phyloP scores from a whole-genome alignment of 2,888 invertebrate genomes.

The Limnephilus lunatus region DNA sequence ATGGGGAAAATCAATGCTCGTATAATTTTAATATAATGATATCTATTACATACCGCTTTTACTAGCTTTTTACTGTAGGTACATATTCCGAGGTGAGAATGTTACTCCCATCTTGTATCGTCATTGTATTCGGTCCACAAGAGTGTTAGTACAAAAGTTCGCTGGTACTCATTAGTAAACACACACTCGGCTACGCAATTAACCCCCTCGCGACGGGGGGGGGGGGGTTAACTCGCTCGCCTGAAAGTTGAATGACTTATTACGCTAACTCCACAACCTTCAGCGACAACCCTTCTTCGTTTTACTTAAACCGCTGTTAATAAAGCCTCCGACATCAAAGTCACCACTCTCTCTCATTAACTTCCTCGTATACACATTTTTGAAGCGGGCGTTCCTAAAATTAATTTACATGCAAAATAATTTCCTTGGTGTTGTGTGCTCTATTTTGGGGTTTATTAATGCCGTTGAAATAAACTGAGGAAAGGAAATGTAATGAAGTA shows the following conservation, averaged over 20 bases:
- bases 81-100: no score
- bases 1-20: no score
- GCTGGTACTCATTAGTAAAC: slow-evolving; percentile 38
- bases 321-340: slow-evolving; percentile 41
- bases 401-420: neutral
- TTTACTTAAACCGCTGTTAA: slow-evolving; percentile 43
- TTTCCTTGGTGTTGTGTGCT: neutral
- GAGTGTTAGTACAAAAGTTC: neutral
- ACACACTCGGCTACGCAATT: slow-evolving; percentile 14
- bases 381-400: neutral
- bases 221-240: neutral
- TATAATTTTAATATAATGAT: no score
- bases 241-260: slow-evolving; percentile 41
- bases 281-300: slow-evolving; percentile 34
- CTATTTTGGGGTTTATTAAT: neutral
- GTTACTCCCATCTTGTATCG: neutral
- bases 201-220: neutral
- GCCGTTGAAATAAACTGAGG: neutral
- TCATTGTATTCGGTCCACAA: neutral
- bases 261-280: neutral
- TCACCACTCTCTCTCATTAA: slow-evolving; percentile 35
- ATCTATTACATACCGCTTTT: no score
- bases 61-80: no score
- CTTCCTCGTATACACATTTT: slow-evolving; percentile 18
- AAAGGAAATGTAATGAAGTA: neutral